Evolutionary conservation across 1,140 invertebrate genomes (phyloP).

Genomic region (Nasonia longicornis): DNA sequence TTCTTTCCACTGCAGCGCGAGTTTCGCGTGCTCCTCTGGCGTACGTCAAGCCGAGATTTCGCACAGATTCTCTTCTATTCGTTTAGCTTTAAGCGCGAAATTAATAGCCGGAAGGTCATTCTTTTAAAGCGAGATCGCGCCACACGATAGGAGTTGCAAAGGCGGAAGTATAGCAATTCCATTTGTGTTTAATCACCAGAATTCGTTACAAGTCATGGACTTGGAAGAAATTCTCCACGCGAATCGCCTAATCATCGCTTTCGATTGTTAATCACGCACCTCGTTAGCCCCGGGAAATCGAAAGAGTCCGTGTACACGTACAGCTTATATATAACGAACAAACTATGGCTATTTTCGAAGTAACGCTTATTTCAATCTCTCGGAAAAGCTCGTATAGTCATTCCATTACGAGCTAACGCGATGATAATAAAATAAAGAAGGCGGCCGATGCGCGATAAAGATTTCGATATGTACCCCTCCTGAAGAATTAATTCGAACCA

Average conservation of each 20-base stretch:
- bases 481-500: conserved; percentile 26
- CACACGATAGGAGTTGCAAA: not conserved
- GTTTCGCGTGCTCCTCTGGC: conserved; percentile 39
- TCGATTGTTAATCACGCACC: not conserved
- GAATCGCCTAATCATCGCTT: not conserved
- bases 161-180: not conserved
- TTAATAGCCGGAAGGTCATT: conserved; percentile 24
- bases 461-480: not conserved
- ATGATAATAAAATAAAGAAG: conserved; percentile 2
- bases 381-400: not conserved
- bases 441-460: conserved; percentile 7
- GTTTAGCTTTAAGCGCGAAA: conserved; percentile 7
- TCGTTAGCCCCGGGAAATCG: not conserved
- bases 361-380: not conserved
- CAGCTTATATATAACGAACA: no score
- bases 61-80: conserved; percentile 33
- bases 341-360: no score
- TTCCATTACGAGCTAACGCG: not conserved
- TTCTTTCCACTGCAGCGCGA: not conserved
- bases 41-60: conserved; percentile 39
- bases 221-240: not conserved
- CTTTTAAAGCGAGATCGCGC: conserved; percentile 3
- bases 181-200: not conserved
- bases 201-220: not conserved
- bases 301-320: no score